Base-by-base conservation (phyloP, 2,888 invertebrate genomes). In the Pecten maximus region DNA sequence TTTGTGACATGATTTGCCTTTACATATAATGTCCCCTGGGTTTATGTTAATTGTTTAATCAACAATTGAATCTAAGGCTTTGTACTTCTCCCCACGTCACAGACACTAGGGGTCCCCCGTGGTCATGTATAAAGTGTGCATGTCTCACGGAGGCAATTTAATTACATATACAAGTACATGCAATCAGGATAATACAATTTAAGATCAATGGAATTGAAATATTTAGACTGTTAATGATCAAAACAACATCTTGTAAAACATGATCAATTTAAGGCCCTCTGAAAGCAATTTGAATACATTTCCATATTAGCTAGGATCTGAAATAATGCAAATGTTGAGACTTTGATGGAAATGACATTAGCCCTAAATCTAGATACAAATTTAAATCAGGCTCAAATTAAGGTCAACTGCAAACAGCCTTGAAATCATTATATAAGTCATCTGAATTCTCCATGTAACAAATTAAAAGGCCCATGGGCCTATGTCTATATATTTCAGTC, bases 261-360 rank as follows among this genome's bases (percentile, higher is more conserved):
- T 60, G 16, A 60, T 74, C 74, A 74, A 35, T 10, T 10, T 35
- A 8, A 74, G 35, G 35, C 8, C 6, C 74, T 35, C 12, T 28
- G 74, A 74, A 74, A 74, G 74, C 74, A 35, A 74, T 74, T 35
- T 74, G 74, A 74, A 74, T 74, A 74, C 74, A 74, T 74, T 74
- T 74, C 74, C 74, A 74, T 74, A 28, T 28, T n/a, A n/a, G n/a
- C n/a, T 35, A 74, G 35, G 35, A 74, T 35, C 35, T 28, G 28
- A 35, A 12, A 35, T 74, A 74, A 35, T 35, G 35, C 19, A 74
- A 12, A 74, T 35, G 35, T 74, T 74, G 28, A 28, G 8, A 35
- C 28, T 74, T 74, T 6, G 23, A 74, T 10, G 12, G 74, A 28
- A 74, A 74, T 35, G 35, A 10, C 28, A 28, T 60, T 60, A 60